Evolutionary conservation across 2,113 vertebrate species (phyloP).

Genomic region (Agelaius phoeniceus): DNA sequence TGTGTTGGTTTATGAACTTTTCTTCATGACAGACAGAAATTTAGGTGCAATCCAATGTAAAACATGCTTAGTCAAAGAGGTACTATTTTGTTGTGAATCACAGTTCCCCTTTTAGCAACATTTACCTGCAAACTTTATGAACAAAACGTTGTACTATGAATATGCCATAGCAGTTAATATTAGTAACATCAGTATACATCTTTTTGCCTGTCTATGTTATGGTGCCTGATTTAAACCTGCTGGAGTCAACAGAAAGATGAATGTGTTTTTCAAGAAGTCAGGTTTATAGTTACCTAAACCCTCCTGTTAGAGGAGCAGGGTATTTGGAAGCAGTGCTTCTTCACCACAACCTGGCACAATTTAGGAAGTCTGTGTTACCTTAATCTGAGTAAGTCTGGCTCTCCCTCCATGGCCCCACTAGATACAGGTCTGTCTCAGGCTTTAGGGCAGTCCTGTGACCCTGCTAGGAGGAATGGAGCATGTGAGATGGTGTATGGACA

Average conservation of each 20-base stretch:
- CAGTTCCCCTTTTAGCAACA: not conserved
- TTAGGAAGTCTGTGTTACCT: not conserved
- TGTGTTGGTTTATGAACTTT: not conserved
- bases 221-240: not conserved
- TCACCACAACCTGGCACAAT: not conserved
- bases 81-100: not conserved
- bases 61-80: not conserved
- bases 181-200: not conserved
- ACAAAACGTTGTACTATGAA: not conserved
- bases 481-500: accelerated
- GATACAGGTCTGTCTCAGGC: not conserved
- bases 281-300: not conserved
- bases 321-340: not conserved
- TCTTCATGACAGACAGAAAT: not conserved
- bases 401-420: not conserved
- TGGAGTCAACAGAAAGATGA: not conserved
- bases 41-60: not conserved
- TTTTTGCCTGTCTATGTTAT: not conserved
- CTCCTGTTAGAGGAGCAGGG: not conserved
- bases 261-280: not conserved
- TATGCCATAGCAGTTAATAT: not conserved
- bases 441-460: not conserved
- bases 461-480: not conserved
- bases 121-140: not conserved
- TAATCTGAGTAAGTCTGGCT: not conserved